phyloP scores from a whole-genome alignment of 2,113 vertebrate genomes.

The Erpornis zantholeuca region DNA sequence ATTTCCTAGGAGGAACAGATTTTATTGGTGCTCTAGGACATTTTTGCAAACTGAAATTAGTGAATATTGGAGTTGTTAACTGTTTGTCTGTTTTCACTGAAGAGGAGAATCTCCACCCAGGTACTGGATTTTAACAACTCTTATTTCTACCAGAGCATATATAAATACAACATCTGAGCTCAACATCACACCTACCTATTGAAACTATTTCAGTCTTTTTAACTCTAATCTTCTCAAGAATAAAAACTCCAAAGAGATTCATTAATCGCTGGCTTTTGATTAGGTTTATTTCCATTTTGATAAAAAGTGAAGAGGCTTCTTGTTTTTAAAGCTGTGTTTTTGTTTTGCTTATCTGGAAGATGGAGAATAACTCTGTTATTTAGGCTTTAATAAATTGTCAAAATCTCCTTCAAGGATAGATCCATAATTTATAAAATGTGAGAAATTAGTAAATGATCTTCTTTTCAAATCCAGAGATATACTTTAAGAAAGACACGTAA shows the following conservation, averaged over 20 bases:
- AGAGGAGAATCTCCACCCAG: neutral
- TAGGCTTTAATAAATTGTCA: neutral
- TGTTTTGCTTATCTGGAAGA: constrained; percentile 19
- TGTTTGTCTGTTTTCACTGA: neutral
- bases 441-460: neutral
- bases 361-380: neutral
- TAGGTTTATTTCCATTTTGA: constrained; percentile 42
- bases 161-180: neutral
- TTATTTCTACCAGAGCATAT: neutral
- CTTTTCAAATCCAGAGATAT: neutral
- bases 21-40: neutral
- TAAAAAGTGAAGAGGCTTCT: constrained; percentile 34
- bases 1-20: neutral
- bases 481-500: neutral
- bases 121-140: neutral
- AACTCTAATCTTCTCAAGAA: constrained; percentile 21
- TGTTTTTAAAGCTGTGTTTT: neutral
- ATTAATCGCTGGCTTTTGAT: constrained; percentile 34
- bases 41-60: neutral
- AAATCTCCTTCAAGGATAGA: constrained; percentile 2
- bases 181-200: neutral
- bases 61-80: neutral
- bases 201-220: neutral
- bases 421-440: neutral
- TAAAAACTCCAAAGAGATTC: constrained; percentile 20